Evolutionary conservation across 2,113 vertebrate genomes (phyloP).

Genomic region (Halcyon malimbica): DNA sequence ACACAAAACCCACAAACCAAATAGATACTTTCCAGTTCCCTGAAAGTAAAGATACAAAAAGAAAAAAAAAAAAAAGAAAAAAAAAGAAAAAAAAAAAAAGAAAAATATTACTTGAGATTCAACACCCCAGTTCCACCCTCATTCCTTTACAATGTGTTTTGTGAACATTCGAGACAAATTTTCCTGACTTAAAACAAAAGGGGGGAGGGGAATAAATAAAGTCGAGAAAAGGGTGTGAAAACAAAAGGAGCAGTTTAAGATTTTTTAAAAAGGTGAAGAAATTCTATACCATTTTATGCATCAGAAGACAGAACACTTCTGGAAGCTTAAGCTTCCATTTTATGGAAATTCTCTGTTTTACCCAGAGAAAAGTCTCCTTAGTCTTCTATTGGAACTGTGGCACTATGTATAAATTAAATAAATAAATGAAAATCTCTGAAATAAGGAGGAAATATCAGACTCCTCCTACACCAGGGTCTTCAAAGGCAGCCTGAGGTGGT

Average conservation of each 20-base stretch:
- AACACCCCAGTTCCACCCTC: neutral
- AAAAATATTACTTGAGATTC: neutral
- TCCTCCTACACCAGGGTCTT: neutral
- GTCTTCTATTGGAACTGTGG: neutral
- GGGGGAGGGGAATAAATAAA: neutral
- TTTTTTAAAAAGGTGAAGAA: neutral
- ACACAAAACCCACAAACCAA: neutral
- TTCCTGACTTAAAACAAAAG: neutral
- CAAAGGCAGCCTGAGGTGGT: neutral
- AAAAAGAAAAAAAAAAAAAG: neutral
- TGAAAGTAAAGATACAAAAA: neutral
- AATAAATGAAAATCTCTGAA: neutral
- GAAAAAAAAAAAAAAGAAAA: neutral
- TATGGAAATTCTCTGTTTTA: neutral
- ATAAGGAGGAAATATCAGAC: neutral
- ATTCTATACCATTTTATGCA: neutral
- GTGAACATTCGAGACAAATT: neutral
- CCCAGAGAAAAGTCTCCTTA: neutral
- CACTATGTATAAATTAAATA: neutral
- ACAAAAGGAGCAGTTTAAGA: neutral
- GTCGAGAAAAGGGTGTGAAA: neutral
- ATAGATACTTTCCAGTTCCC: neutral
- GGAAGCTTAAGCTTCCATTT: neutral
- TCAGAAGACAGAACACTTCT: neutral
- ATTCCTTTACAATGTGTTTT: neutral